Conservation (phyloP, 2,888 invertebrate species). For the Megalurothrips usitatus region DNA sequence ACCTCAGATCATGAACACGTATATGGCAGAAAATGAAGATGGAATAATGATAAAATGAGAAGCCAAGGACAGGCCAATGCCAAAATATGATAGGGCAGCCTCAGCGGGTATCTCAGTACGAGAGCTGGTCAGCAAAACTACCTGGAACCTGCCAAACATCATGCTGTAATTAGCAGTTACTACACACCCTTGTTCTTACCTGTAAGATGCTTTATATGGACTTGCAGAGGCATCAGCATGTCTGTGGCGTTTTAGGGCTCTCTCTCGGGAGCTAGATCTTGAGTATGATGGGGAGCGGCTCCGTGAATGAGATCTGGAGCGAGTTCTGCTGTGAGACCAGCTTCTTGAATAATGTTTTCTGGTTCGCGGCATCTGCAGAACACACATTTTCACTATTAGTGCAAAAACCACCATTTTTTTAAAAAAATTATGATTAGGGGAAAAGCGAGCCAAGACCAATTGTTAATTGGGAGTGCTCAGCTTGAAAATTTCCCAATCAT, state of each 20-base stretch:
- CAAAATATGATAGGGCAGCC: too few relatives aligned
- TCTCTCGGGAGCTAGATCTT: background rate
- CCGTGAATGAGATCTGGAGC: background rate
- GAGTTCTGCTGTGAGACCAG: background rate
- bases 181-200: background rate
- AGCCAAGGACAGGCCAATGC: too few relatives aligned
- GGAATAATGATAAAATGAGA: too few relatives aligned
- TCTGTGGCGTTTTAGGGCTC: slow-evolving; percentile 16
- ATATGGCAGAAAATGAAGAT: too few relatives aligned
- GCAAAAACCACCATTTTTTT: background rate
- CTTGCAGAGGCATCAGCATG: background rate
- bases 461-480: background rate
- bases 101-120: too few relatives aligned
- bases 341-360: background rate
- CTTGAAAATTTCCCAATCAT: too few relatives aligned
- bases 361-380: background rate
- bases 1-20: too few relatives aligned
- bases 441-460: background rate
- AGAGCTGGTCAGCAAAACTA: too few relatives aligned
- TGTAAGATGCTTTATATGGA: background rate
- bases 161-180: too few relatives aligned
- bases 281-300: slow-evolving; percentile 1
- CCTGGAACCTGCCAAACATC: too few relatives aligned
- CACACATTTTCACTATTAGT: background rate
- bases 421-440: background rate